Conservation (phyloP, 2,797 vertebrate species). For the Rhinophrynus dorsalis region DNA sequence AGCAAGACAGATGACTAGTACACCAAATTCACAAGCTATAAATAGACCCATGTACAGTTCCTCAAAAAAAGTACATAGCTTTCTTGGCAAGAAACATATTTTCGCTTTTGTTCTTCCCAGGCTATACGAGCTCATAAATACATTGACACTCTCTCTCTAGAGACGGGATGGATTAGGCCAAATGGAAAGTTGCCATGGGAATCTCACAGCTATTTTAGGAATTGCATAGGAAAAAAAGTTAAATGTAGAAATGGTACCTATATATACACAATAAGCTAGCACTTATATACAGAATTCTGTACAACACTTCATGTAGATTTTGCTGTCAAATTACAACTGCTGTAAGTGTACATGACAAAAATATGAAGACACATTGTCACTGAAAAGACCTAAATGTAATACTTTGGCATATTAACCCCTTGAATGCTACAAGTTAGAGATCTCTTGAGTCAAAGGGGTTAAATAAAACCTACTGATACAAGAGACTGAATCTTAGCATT, state of each 20-base stretch:
- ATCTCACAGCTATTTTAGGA: conserved; percentile 71
- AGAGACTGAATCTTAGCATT: no score
- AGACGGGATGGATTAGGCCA: conserved; percentile 63
- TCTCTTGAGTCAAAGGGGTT: no score
- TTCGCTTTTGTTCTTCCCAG: conserved; percentile 65
- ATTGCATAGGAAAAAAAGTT: conserved; percentile 25
- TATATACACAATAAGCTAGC: not conserved
- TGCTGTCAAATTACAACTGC: no score
- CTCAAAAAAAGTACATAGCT: not conserved
- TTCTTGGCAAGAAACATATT: conserved; percentile 55
- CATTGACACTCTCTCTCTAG: conserved; percentile 67
- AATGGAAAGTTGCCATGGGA: conserved; percentile 76
- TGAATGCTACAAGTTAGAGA: no score
- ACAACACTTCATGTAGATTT: no score
- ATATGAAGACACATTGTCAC: no score
- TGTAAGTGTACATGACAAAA: no score
- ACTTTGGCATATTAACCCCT: no score
- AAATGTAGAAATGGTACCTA: not conserved
- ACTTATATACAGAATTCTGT: no score
- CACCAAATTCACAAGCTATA: conserved; percentile 17
- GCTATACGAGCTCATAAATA: conserved; percentile 69
- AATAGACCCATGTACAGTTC: conserved; percentile 2
- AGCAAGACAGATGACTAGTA: no score
- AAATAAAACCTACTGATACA: no score
- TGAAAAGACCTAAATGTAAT: no score